Percentiles rank a stretch among this genome's conserved stretches.
phyloP scores from a whole-genome alignment of 2,797 vertebrate genomes.

The Catostomus latipinnis region DNA sequence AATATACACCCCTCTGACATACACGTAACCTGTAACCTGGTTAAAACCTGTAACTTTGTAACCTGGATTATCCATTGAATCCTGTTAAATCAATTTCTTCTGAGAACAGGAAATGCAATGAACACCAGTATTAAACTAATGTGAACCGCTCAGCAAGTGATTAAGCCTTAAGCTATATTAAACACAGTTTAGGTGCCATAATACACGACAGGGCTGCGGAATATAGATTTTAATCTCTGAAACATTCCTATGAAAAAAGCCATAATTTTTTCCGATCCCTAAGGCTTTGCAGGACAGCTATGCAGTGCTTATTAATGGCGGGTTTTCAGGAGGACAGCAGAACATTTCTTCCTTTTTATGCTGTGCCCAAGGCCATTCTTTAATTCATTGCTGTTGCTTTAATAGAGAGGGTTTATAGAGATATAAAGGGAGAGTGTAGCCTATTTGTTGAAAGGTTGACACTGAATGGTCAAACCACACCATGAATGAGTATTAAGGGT shows the following conservation, averaged over 20 bases:
- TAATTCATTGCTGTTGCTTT: slow-evolving; percentile 1
- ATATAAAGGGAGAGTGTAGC: not conserved
- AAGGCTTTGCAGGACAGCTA: slow-evolving; percentile 2
- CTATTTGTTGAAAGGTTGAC: not conserved
- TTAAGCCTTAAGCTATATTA: not conserved
- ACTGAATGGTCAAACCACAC: not conserved
- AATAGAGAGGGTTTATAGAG: slow-evolving; percentile 1
- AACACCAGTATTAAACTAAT: slow-evolving; percentile 30
- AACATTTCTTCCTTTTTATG: slow-evolving; percentile 9
- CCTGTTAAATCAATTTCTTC: slow-evolving; percentile 27
- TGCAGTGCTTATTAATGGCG: not conserved
- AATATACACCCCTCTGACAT: slow-evolving; percentile 9
- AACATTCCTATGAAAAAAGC: slow-evolving; percentile 24
- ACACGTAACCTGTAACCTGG: not conserved
- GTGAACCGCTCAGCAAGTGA: slow-evolving; percentile 16
- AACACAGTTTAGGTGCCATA: too few relatives aligned
- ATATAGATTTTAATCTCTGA: not conserved
- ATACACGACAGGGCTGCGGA: not conserved
- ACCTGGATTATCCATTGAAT: slow-evolving; percentile 15
- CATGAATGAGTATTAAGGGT: slow-evolving; percentile 13
- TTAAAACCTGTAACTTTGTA: not conserved
- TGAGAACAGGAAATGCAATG: slow-evolving; percentile 47
- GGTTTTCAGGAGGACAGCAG: not conserved
- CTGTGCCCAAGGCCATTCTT: not conserved
- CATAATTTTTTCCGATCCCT: not conserved